phyloP scores from a whole-genome alignment of 2,888 invertebrate species.

The Thymelicus sylvestris region DNA sequence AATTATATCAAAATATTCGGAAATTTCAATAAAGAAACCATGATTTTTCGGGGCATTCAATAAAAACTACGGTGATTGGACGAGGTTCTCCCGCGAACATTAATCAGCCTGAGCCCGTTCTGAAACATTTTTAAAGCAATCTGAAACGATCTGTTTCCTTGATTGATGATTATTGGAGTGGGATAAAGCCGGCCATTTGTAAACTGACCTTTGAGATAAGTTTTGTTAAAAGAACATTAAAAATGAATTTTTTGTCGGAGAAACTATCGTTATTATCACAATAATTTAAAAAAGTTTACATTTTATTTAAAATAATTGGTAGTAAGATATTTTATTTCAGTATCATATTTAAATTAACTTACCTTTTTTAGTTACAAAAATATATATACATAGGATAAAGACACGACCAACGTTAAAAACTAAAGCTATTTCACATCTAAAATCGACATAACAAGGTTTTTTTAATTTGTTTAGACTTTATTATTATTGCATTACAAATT shows the following conservation, averaged over 20 bases:
- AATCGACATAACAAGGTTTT: too few species aligned
- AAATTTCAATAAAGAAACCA: not conserved
- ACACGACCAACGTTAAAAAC: not conserved
- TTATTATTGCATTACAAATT: too few species aligned
- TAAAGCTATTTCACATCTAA: not conserved
- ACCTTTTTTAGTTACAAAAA: too few species aligned
- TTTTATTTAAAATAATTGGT: too few species aligned
- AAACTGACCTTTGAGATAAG: constrained; percentile 13
- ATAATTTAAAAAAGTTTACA: too few species aligned
- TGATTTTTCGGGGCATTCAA: not conserved
- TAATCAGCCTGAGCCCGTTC: constrained; percentile 11
- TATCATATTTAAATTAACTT: too few species aligned
- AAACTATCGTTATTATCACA: too few species aligned
- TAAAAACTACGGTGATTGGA: constrained; percentile 3
- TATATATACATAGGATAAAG: too few species aligned
- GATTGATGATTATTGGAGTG: constrained; percentile 25
- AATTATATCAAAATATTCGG: not conserved
- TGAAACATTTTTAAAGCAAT: constrained; percentile 22
- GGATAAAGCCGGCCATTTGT: constrained; percentile 14
- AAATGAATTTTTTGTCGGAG: too few species aligned
- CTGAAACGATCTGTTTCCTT: constrained; percentile 23
- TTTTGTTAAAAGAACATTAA: constrained; percentile 5
- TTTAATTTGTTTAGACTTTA: too few species aligned
- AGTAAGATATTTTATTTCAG: too few species aligned
- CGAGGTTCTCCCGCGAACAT: constrained; percentile 5